Evolutionary conservation across 2,888 invertebrate genomes (phyloP).

Genomic region (Agrochola lychnidis): DNA sequence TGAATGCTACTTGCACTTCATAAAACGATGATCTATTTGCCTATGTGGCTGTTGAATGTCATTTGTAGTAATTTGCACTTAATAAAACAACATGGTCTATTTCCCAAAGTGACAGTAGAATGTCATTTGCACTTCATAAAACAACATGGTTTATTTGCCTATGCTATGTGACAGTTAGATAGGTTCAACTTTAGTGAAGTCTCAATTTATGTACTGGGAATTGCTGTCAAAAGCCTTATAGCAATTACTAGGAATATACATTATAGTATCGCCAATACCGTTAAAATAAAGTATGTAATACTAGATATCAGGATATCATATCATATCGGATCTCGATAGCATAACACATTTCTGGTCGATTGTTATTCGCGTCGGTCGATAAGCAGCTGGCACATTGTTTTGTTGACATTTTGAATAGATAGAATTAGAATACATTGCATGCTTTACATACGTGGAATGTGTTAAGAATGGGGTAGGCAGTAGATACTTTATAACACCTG

Average conservation of each 20-base stretch:
- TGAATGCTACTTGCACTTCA: not conserved
- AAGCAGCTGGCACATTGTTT: constrained; percentile 48
- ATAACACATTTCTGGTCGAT: constrained; percentile 47
- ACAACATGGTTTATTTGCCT: not conserved
- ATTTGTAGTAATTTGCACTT: not conserved
- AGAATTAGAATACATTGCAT: constrained; percentile 51
- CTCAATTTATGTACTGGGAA: too few relatives aligned
- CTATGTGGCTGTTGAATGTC: not conserved
- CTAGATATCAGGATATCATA: not conserved
- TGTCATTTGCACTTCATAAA: not conserved
- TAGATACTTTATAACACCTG: constrained; percentile 37
- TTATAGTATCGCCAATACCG: not conserved
- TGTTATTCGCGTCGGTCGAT: constrained; percentile 41
- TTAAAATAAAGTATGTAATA: constrained; percentile 1
- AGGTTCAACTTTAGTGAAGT: not conserved
- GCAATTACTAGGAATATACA: not conserved
- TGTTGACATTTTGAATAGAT: constrained; percentile 52
- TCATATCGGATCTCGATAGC: constrained; percentile 25
- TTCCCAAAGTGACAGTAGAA: not conserved
- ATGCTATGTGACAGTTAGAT: not conserved
- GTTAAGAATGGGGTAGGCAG: constrained; percentile 21
- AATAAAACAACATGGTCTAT: not conserved
- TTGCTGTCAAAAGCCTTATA: not conserved
- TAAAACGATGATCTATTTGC: not conserved
- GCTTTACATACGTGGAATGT: constrained; percentile 51